These are phyloP conservation scores for Gymnobelideus leadbeateri DNA, from an alignment of 2,113 vertebrate species.

Conservation along the genomic window DNA sequence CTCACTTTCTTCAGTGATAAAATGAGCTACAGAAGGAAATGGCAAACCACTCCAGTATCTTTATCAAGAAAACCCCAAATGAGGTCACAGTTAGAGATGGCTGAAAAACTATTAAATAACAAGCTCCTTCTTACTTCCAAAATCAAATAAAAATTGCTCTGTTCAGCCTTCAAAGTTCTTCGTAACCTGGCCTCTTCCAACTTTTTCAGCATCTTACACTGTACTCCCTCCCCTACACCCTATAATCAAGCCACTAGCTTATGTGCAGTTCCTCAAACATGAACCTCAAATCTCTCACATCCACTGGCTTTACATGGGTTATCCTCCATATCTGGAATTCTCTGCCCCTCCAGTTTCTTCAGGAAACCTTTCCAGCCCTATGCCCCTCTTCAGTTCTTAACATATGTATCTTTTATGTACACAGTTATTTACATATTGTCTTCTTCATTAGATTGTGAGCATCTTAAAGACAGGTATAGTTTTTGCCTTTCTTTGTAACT, in stretches of 20 bases:
- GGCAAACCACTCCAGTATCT: neutral
- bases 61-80: neutral
- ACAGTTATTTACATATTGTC: neutral
- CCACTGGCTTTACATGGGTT: no score
- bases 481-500: neutral
- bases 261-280: no score
- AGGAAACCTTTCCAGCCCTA: no score
- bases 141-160: neutral
- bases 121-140: neutral
- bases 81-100: neutral
- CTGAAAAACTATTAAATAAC: neutral
- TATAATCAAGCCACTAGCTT: neutral
- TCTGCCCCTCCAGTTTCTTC: no score
- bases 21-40: neutral
- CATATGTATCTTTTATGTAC: neutral
- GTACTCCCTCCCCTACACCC: neutral
- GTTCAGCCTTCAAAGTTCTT: neutral
- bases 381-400: neutral
- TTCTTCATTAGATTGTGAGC: neutral
- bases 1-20: neutral
- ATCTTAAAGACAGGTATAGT: neutral
- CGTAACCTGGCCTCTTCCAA: neutral
- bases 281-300: no score
- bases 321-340: no score
- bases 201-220: neutral